Percentiles rank a stretch among this genome's conserved stretches.
Evolutionary conservation across 2,888 invertebrate genomes (phyloP).

Genomic region (Drosophila recens): DNA sequence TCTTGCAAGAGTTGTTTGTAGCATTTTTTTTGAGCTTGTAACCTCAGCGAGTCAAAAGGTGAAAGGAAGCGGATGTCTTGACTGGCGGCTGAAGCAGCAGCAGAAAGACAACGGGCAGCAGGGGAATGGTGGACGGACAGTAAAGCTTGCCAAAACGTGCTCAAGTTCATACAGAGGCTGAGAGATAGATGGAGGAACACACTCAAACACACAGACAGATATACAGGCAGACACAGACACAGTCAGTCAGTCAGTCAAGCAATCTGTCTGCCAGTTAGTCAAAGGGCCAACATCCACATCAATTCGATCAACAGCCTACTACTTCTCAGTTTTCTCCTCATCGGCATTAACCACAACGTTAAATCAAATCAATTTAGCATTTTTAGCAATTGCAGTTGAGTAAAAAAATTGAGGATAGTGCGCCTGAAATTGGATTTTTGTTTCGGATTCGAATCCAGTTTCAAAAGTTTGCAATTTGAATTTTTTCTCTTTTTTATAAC

Average conservation of each 20-base stretch:
- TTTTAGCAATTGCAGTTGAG: too few species aligned
- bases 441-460: too few species aligned
- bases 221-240: background rate
- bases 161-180: constrained; percentile 49
- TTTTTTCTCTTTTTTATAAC: too few species aligned
- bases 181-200: background rate
- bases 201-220: background rate
- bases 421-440: too few species aligned
- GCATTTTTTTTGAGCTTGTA: constrained; percentile 63
- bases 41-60: constrained; percentile 54
- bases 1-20: constrained; percentile 15
- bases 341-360: too few species aligned
- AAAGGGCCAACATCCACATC: constrained; percentile 6
- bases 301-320: background rate
- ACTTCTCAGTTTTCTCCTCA: background rate
- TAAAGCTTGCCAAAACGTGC: constrained; percentile 54
- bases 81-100: constrained; percentile 3
- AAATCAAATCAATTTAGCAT: background rate
- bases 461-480: too few species aligned
- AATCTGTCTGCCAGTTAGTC: constrained; percentile 1
- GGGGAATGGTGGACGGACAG: constrained; percentile 17
- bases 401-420: too few species aligned
- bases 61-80: constrained; percentile 53
- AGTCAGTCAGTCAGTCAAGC: constrained; percentile 10
- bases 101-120: too few species aligned